Conservation (phyloP, 2,888 invertebrate species). For the Stegophylla sp. region DNA sequence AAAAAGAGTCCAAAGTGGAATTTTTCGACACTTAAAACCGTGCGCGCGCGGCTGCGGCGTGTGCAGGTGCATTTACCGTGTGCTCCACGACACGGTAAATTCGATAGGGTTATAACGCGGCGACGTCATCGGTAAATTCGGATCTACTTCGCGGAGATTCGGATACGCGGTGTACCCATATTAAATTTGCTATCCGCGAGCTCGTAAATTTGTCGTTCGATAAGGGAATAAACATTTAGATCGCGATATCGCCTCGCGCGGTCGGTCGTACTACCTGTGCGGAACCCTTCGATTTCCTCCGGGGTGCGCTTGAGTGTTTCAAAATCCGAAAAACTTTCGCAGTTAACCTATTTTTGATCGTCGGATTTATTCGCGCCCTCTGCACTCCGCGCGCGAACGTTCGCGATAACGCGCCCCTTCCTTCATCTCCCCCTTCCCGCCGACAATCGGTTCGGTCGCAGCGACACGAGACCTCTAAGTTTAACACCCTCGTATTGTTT, state of each 20-base stretch:
- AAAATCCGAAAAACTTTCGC: slow-evolving; percentile 32
- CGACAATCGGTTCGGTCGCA: no score
- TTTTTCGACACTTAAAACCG: no score
- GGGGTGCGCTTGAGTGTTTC: not conserved
- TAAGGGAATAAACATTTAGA: slow-evolving; percentile 18
- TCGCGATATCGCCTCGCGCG: not conserved
- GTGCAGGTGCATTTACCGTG: not conserved
- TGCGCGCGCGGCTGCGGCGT: no score
- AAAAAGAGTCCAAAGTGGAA: no score
- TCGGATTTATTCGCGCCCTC: not conserved
- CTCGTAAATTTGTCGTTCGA: slow-evolving; percentile 29
- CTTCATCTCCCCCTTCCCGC: no score
- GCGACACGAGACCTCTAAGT: no score
- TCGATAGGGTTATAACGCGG: not conserved
- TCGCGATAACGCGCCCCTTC: not conserved
- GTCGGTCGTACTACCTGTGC: no score
- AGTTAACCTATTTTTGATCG: slow-evolving; percentile 36
- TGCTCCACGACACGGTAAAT: not conserved
- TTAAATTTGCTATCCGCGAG: slow-evolving; percentile 24
- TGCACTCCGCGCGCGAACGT: no score
- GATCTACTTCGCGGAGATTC: slow-evolving; percentile 19
- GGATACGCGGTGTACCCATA: no score
- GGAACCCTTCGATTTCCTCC: not conserved
- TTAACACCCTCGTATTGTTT: no score
- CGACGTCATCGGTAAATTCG: not conserved